Percentiles rank a stretch among this genome's conserved stretches.
phyloP scores from a whole-genome alignment of 2,113 vertebrate species.

The Physeter macrocephalus region DNA sequence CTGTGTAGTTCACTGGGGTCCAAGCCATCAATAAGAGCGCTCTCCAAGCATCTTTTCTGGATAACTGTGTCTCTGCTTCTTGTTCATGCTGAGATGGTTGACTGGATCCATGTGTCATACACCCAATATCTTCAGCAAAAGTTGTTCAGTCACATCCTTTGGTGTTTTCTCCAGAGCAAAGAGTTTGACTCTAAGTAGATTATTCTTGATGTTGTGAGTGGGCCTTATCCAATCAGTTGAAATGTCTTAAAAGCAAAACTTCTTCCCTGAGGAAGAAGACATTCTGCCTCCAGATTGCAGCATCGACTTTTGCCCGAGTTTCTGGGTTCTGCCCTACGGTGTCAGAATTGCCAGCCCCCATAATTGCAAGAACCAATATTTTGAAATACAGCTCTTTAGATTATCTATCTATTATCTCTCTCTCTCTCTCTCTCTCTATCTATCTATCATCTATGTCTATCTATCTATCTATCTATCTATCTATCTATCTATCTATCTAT shows the following conservation, averaged over 20 bases:
- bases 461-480: too few species aligned
- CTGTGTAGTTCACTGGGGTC: background rate
- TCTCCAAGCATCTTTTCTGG: background rate
- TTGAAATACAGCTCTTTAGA: background rate
- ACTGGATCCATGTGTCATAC: background rate
- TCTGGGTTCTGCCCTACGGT: background rate
- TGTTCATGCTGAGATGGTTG: background rate
- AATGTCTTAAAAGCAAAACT: background rate
- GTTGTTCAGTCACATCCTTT: background rate
- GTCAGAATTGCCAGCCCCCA: background rate
- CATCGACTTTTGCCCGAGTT: background rate
- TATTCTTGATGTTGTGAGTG: background rate
- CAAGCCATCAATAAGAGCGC: background rate
- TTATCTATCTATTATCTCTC: too few species aligned
- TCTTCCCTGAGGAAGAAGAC: background rate
- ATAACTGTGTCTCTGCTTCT: background rate
- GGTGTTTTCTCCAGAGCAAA: background rate
- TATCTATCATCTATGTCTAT: background rate
- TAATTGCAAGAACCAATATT: background rate
- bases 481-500: too few species aligned
- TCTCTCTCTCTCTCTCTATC: background rate
- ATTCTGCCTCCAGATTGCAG: background rate
- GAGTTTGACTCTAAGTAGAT: background rate
- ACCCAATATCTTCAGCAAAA: background rate
- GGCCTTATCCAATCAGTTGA: background rate